Percentiles rank a stretch among this genome's conserved stretches.
phyloP scores from a whole-genome alignment of 2,113 vertebrate genomes.

The Dromaius novaehollandiae region DNA sequence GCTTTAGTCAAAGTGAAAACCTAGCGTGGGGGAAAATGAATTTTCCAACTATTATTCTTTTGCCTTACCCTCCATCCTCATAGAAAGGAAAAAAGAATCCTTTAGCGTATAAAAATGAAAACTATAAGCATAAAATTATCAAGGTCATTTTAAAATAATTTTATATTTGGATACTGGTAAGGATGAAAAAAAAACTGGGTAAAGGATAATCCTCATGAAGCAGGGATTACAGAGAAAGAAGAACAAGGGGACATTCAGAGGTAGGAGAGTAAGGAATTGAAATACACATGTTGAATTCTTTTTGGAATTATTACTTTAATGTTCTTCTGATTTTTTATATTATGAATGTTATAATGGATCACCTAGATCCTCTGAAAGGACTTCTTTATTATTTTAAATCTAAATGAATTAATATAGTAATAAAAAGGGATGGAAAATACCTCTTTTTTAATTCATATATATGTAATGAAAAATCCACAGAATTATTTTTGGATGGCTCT shows the following conservation, averaged over 20 bases:
- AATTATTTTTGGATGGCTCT: slow-evolving; percentile 7
- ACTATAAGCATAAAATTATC: not conserved
- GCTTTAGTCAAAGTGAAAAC: not conserved
- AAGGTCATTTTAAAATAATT: not conserved
- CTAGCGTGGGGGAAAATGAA: not conserved
- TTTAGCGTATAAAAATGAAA: not conserved
- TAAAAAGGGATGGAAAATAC: slow-evolving; percentile 31
- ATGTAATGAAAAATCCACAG: not conserved
- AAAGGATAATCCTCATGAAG: not conserved
- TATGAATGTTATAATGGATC: slow-evolving; percentile 18
- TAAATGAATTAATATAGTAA: slow-evolving; percentile 48
- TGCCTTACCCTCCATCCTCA: not conserved
- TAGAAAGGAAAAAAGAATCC: not conserved
- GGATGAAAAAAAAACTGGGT: not conserved
- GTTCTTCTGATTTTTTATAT: slow-evolving; percentile 21
- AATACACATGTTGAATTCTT: not conserved
- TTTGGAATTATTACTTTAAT: slow-evolving; percentile 9
- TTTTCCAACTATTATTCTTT: not conserved
- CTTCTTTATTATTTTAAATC: slow-evolving; percentile 57
- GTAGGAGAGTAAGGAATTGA: not conserved
- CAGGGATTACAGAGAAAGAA: not conserved
- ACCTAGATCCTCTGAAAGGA: slow-evolving; percentile 28
- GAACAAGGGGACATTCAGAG: not conserved
- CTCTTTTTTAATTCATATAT: not conserved
- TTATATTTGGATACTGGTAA: not conserved